Evolutionary conservation across 2,113 vertebrate species (phyloP).

Genomic region (Globicephala melas): DNA sequence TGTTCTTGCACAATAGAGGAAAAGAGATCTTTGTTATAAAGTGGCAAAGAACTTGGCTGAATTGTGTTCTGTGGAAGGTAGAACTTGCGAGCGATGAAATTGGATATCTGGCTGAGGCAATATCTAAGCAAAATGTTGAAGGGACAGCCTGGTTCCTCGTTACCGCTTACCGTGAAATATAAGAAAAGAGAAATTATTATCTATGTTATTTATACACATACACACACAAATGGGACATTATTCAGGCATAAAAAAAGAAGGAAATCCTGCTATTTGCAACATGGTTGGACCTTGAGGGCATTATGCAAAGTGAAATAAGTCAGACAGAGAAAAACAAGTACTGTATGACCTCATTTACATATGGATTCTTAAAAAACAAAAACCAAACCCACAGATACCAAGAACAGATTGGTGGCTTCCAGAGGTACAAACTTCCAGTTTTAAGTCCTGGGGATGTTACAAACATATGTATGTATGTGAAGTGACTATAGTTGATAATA

Average conservation of each 20-base stretch:
- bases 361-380: background rate
- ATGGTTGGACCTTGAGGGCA: background rate
- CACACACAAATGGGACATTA: background rate
- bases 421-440: background rate
- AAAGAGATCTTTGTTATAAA: background rate
- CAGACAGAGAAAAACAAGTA: background rate
- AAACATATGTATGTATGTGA: no score
- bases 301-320: no score
- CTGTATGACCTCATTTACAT: background rate
- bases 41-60: background rate
- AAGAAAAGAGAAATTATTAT: background rate
- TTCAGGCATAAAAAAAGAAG: background rate
- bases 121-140: background rate
- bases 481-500: background rate
- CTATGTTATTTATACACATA: background rate
- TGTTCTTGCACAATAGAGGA: background rate
- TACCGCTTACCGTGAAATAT: background rate
- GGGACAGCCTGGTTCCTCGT: background rate
- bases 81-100: background rate
- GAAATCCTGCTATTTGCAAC: background rate
- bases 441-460: background rate
- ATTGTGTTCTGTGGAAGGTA: background rate
- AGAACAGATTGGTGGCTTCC: background rate
- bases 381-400: background rate
- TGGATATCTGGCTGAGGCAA: background rate